Conservation (phyloP, 2,113 vertebrate genomes). For the Corapipo altera region DNA sequence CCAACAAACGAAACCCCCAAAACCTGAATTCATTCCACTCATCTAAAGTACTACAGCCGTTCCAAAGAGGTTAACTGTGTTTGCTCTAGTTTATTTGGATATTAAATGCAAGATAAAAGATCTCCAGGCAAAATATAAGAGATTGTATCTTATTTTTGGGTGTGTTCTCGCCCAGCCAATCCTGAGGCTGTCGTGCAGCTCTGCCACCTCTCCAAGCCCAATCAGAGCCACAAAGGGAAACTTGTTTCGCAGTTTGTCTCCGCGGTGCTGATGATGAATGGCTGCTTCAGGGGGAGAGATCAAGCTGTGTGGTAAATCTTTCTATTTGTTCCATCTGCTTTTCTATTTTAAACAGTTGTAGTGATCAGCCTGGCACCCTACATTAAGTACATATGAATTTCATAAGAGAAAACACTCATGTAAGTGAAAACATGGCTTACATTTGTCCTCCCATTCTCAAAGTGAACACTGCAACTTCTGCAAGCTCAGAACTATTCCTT, state of each 20-base stretch:
- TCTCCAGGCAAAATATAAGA: not conserved
- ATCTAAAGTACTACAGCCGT: not conserved
- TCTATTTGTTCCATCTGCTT: constrained; percentile 43
- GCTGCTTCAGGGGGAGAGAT: constrained; percentile 45
- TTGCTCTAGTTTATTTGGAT: constrained; percentile 16
- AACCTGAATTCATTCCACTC: not conserved
- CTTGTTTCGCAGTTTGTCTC: constrained; percentile 76
- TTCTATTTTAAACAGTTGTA: constrained; percentile 61
- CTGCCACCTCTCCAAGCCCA: not conserved
- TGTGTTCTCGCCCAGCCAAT: constrained; percentile 81
- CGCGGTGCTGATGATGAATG: constrained; percentile 67
- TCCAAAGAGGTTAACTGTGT: constrained; percentile 15
- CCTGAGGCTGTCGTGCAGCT: not conserved
- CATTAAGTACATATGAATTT: constrained; percentile 1
- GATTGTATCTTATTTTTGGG: constrained; percentile 57
- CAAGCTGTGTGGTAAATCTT: constrained; percentile 45
- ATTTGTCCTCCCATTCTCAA: not conserved
- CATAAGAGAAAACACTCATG: not conserved
- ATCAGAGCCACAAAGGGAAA: constrained; percentile 61
- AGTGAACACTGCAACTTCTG: not conserved
- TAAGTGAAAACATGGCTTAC: not conserved
- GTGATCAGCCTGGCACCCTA: not conserved
- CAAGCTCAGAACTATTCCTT: not conserved
- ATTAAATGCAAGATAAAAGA: constrained; percentile 36
- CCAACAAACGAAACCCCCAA: not conserved